Evolutionary conservation across 2,113 vertebrate species (phyloP).

Genomic region (Tretioscincus oriximinensis): DNA sequence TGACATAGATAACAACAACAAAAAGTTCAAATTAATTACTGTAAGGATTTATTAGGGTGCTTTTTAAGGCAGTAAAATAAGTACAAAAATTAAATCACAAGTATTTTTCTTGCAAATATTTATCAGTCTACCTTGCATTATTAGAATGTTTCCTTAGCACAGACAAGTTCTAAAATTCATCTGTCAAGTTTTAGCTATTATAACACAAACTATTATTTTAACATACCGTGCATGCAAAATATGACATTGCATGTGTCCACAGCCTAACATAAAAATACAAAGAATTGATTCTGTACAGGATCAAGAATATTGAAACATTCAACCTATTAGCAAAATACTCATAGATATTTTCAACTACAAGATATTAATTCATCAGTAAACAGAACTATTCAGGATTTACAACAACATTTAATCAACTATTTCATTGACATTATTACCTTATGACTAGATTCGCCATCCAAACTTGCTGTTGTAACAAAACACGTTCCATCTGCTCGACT

Average conservation of each 20-base stretch:
- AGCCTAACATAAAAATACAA: too few species aligned
- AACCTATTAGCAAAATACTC: background rate
- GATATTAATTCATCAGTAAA: background rate
- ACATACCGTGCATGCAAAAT: background rate
- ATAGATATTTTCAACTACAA: background rate
- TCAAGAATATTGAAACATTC: background rate
- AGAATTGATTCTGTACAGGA: background rate
- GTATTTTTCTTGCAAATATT: background rate
- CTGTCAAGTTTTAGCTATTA: background rate
- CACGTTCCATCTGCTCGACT: conserved; percentile 91
- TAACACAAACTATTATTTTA: background rate
- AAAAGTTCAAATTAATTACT: background rate
- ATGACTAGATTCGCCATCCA: conserved; percentile 97
- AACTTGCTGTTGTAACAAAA: conserved; percentile 93
- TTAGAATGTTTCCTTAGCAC: background rate
- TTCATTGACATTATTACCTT: conserved; percentile 75
- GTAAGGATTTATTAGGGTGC: background rate
- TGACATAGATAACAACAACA: conserved; percentile 57
- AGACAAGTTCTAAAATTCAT: background rate
- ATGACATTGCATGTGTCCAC: rapidly evolving
- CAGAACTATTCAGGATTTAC: background rate
- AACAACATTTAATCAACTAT: background rate
- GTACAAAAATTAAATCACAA: background rate
- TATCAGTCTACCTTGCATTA: background rate
- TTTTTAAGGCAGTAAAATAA: background rate